Conservation (phyloP, 2,113 vertebrate species). For the Daboia siamensis region DNA sequence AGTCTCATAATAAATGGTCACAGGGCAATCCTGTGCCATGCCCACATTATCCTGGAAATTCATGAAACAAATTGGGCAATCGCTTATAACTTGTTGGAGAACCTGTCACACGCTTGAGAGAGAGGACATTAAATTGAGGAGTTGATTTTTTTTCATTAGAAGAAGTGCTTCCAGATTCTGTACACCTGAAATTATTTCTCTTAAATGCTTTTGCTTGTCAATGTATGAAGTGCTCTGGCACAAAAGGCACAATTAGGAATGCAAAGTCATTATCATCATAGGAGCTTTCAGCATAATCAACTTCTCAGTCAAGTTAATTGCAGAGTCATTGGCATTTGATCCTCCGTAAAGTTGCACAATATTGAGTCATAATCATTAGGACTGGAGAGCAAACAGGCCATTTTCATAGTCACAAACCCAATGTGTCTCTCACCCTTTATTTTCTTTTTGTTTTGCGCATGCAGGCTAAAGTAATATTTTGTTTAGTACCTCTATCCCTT, state of each 20-base stretch:
- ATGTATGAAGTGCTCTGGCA: slow-evolving; percentile 17
- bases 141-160: neutral
- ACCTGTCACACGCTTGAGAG: neutral
- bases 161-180: neutral
- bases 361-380: slow-evolving; percentile 17
- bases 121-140: neutral
- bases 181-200: neutral
- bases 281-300: slow-evolving; percentile 22
- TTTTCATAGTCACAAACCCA: neutral
- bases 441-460: neutral
- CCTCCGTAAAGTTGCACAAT: neutral
- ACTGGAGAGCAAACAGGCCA: neutral
- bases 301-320: slow-evolving; percentile 35
- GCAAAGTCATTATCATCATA: slow-evolving; percentile 18
- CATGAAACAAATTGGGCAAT: neutral
- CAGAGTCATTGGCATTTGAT: slow-evolving; percentile 33
- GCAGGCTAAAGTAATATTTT: neutral
- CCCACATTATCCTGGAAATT: neutral
- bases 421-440: neutral
- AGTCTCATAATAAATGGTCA: neutral
- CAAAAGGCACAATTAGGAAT: slow-evolving; percentile 38
- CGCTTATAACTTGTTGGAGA: neutral
- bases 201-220: slow-evolving; percentile 7
- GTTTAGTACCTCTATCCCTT: neutral
- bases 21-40: neutral